Conservation (phyloP, 64 coral and sea anemone genomes). For the Stylophora pistillata region DNA sequence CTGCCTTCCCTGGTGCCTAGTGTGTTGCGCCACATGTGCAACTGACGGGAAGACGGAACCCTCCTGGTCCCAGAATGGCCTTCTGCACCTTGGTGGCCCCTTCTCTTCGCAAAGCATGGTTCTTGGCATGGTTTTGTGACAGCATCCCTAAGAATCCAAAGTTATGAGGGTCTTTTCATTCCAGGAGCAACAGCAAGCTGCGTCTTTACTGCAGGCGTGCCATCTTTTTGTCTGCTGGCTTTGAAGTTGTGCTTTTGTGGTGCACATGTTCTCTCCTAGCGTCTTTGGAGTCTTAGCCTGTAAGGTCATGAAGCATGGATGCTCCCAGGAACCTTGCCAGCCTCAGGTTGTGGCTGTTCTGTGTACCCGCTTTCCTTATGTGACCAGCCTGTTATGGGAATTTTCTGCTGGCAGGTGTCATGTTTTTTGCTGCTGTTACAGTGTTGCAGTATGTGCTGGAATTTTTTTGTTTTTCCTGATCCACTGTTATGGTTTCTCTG, state of each 20-base stretch:
- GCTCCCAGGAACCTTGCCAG: neutral
- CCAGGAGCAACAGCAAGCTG: conserved; percentile 42
- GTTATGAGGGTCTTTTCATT: conserved; percentile 31
- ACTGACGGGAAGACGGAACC: conserved; percentile 18
- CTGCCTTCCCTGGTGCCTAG: conserved; percentile 40
- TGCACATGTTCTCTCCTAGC: neutral
- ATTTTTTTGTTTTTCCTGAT: neutral
- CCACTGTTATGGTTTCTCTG: neutral
- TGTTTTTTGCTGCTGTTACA: no score
- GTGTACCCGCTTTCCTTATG: neutral
- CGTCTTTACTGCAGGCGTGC: conserved; percentile 2
- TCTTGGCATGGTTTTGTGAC: neutral
- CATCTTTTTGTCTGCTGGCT: conserved; percentile 3
- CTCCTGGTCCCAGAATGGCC: conserved; percentile 45
- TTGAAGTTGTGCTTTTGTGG: conserved; percentile 28
- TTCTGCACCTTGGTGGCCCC: conserved; percentile 36
- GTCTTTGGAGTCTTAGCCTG: no score
- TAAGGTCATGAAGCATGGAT: neutral
- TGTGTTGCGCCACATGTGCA: conserved; percentile 33
- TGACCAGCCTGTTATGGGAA: neutral
- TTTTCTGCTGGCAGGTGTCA: no score
- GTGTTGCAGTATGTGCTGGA: no score
- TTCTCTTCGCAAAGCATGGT: neutral
- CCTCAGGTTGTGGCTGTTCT: neutral
- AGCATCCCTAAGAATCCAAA: conserved; percentile 1